Evolutionary conservation across 2,888 invertebrate species (phyloP).

Genomic region (Cecidostiba fungosa): DNA sequence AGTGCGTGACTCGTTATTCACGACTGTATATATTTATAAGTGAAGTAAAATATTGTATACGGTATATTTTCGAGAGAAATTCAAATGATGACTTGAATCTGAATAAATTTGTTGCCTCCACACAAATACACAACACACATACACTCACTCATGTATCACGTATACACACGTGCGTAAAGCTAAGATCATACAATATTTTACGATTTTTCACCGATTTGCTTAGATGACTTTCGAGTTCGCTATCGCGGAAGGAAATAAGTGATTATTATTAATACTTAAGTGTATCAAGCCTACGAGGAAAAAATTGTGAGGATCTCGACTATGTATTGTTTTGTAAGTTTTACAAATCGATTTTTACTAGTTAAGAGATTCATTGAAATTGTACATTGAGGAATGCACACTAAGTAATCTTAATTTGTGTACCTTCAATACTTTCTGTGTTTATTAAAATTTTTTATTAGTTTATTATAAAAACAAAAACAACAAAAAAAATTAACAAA

Average conservation of each 20-base stretch:
- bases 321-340: slow-evolving; percentile 59
- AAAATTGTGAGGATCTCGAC: slow-evolving; percentile 49
- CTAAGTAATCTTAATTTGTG: slow-evolving; percentile 43
- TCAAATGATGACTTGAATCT: slow-evolving; percentile 75
- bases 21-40: slow-evolving; percentile 79
- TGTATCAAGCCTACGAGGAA: slow-evolving; percentile 47
- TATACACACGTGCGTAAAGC: slow-evolving; percentile 46
- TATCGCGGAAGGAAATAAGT: slow-evolving; percentile 39
- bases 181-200: slow-evolving; percentile 51
- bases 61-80: slow-evolving; percentile 79
- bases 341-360: slow-evolving; percentile 56
- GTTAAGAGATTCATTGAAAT: slow-evolving; percentile 51
- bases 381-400: slow-evolving; percentile 43
- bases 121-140: slow-evolving; percentile 49
- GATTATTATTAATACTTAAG: slow-evolving; percentile 54
- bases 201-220: slow-evolving; percentile 57
- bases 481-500: slow-evolving; percentile 25
- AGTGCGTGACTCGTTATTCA: slow-evolving; percentile 75
- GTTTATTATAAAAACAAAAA: slow-evolving; percentile 58
- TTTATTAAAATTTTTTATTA: slow-evolving; percentile 60
- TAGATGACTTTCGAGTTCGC: slow-evolving; percentile 53
- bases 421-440: slow-evolving; percentile 54
- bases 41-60: slow-evolving; percentile 79
- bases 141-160: slow-evolving; percentile 44
- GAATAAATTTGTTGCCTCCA: slow-evolving; percentile 50